Percentiles rank a stretch among this genome's conserved stretches.
Conservation (phyloP, 2,888 invertebrate species). For the Noctua janthe region DNA sequence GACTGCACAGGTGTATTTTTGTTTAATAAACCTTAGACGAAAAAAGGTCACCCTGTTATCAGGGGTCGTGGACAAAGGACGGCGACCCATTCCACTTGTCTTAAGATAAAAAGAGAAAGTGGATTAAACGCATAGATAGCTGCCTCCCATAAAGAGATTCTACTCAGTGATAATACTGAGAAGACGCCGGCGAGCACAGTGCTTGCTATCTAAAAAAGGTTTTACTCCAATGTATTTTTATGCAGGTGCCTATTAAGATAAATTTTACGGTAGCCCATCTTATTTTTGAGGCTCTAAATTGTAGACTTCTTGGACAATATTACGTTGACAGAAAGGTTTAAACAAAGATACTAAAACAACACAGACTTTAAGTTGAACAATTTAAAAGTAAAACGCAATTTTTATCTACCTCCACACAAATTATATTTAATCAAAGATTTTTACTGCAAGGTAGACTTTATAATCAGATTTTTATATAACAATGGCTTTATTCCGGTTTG, state of each 20-base stretch:
- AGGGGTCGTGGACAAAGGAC: constrained; percentile 82
- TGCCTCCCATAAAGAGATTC: constrained; percentile 70
- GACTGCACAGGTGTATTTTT: constrained; percentile 85
- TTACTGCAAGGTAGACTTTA: constrained; percentile 1
- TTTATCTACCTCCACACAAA: background rate
- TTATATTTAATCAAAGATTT: constrained; percentile 4
- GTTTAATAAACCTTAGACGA: constrained; percentile 82
- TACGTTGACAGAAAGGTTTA: constrained; percentile 52
- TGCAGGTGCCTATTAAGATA: constrained; percentile 74
- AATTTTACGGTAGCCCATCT: constrained; percentile 69
- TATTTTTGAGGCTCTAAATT: constrained; percentile 63
- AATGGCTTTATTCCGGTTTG: background rate
- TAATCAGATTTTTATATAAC: constrained; percentile 2
- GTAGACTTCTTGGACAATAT: constrained; percentile 53
- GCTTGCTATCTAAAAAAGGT: constrained; percentile 72
- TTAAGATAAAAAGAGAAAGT: constrained; percentile 86
- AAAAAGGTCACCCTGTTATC: constrained; percentile 82
- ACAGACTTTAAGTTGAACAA: constrained; percentile 7
- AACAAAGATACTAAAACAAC: constrained; percentile 35
- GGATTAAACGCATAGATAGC: constrained; percentile 88
- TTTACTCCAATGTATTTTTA: constrained; percentile 72
- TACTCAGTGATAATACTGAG: constrained; percentile 65
- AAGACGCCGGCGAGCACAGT: constrained; percentile 65
- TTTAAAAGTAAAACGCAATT: background rate
- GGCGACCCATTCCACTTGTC: constrained; percentile 81